Base-by-base conservation (phyloP, 2,888 invertebrate genomes). In the Boloria selene region DNA sequence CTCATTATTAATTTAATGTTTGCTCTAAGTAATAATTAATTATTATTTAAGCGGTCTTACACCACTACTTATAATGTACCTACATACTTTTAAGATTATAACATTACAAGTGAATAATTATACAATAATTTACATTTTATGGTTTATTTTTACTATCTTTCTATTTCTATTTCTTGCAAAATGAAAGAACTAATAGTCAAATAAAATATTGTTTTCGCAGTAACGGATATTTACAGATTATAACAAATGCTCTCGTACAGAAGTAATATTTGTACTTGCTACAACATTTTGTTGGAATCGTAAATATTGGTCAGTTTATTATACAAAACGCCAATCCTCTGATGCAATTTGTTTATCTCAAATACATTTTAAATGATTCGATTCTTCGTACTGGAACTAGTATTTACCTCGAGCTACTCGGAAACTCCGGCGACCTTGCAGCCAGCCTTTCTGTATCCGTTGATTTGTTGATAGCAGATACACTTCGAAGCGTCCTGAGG, bases 381-480 rank as follows among this genome's bases (percentile, higher is more conserved):
- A 26, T 64, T 64, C 64, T 64, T 52, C n/a, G 64, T 64, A 64
- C 26, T 31, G 51, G 58, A 44, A 13, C 52, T 53, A 52, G 47
- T 56, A 50, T 67, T 67, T 61, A 74, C 74, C 74, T 64, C 70
- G 67, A 51, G 61, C 60, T 64, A 61, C 61, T 67, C 65, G 69
- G 69, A 71, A 69, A 67, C 65, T 44, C 22, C 56, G 62, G 60
- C 76, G 80, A 77, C 81, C 82, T 82, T 80, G 81, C 65, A 14
- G 55, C 53, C 61, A 69, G 64, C 72, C 67, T 69, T 62, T 65
- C 68, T 42, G 67, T 59, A 54, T 67, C 56, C 60, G 67, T 50
- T 53, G 45, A 49, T 54, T 17, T 56, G 47, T 62, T 50, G 51
- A 59, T 59, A 47, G 38, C 31, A 4, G 47, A 49, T 59, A 59